Evolutionary conservation across 2,113 vertebrate species (phyloP).

Genomic region (Cyphomyrus plagiostoma): DNA sequence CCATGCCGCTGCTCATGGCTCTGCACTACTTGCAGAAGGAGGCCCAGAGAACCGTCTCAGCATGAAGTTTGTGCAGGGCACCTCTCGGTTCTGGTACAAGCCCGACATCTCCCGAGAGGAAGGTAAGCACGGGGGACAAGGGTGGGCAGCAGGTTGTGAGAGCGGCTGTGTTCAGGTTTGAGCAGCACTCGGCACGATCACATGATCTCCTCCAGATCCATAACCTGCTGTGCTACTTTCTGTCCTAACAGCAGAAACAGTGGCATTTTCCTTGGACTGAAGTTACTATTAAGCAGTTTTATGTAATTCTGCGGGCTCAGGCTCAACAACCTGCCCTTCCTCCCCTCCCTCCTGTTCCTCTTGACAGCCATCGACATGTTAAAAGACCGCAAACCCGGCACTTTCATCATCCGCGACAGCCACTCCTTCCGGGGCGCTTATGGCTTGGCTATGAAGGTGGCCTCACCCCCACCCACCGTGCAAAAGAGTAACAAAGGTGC

Average conservation of each 20-base stretch:
- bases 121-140: conserved; percentile 59
- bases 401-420: conserved; percentile 95
- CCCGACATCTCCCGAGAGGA: conserved; percentile 94
- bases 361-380: conserved; percentile 78
- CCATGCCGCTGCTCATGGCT: neutral
- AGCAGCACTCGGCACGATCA: neutral
- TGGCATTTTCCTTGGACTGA: neutral
- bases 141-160: neutral
- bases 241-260: neutral
- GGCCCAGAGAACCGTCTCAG: conserved; percentile 83
- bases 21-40: conserved; percentile 64
- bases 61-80: conserved; percentile 97
- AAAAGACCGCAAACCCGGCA: conserved; percentile 86
- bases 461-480: conserved; percentile 82
- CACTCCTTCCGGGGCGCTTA: conserved; percentile 96
- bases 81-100: conserved; percentile 98
- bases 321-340: neutral
- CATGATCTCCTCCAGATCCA: neutral
- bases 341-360: neutral
- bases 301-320: neutral
- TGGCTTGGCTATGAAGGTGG: conserved; percentile 93
- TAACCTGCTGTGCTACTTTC: neutral
- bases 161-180: neutral
- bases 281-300: neutral
- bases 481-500: conserved; percentile 92